These are phyloP conservation scores for Drosophila eohydei DNA, from an alignment of 2,888 invertebrate genomes.

Conservation along the genomic window DNA sequence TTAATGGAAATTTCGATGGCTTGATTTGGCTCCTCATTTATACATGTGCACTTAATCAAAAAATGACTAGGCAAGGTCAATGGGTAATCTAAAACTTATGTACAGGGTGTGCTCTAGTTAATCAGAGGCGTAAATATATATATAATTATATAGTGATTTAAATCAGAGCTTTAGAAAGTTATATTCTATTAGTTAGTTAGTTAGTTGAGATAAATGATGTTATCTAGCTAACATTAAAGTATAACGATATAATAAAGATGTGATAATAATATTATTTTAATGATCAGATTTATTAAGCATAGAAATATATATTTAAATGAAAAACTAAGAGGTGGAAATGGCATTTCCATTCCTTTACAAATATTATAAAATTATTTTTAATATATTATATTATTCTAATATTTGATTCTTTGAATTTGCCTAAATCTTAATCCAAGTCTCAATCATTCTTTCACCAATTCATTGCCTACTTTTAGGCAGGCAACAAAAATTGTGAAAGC, in stretches of 20 bases:
- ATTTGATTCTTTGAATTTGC: neutral
- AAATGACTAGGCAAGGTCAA: slow-evolving; percentile 10
- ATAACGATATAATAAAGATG: neutral
- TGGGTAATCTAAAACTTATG: neutral
- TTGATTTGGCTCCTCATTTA: neutral
- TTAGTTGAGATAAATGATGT: neutral
- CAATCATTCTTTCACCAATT: neutral
- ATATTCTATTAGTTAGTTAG: too few relatives aligned
- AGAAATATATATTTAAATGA: too few relatives aligned
- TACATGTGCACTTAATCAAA: neutral
- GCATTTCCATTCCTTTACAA: too few relatives aligned
- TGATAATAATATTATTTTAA: neutral
- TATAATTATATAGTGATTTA: neutral
- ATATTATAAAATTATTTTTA: too few relatives aligned
- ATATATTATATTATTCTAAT: too few relatives aligned
- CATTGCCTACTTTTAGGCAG: slow-evolving; percentile 41
- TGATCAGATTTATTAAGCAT: neutral
- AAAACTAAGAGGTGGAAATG: too few relatives aligned
- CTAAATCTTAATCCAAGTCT: too few relatives aligned
- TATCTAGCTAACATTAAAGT: neutral
- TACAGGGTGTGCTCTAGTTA: neutral
- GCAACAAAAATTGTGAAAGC: neutral
- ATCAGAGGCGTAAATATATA: neutral
- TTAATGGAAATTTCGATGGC: slow-evolving; percentile 26
- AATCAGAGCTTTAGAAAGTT: neutral